These are phyloP conservation scores for Cosmorhoe ocellata DNA, from an alignment of 2,888 invertebrate species.

Conservation along the genomic window DNA sequence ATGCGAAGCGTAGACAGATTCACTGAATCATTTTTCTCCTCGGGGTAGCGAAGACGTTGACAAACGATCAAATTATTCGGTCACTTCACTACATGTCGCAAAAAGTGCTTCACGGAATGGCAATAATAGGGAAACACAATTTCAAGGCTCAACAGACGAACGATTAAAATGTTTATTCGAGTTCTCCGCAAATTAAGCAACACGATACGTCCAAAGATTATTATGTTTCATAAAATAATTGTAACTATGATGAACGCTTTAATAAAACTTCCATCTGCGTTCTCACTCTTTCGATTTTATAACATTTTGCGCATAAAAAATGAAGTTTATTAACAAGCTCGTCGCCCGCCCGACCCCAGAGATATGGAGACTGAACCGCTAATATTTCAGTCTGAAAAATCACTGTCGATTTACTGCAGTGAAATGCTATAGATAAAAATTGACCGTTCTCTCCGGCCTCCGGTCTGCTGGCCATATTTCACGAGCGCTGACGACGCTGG, in stretches of 20 bases:
- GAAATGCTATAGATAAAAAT: constrained; percentile 67
- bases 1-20: constrained; percentile 71
- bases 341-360: constrained; percentile 46
- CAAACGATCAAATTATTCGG: constrained; percentile 75
- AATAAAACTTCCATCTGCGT: not conserved
- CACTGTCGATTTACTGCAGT: constrained; percentile 66
- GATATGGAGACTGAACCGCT: constrained; percentile 60
- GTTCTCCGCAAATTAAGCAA: too few species aligned
- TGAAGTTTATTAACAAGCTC: constrained; percentile 60
- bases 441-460: constrained; percentile 51
- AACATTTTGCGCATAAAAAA: constrained; percentile 44
- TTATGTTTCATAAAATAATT: too few species aligned
- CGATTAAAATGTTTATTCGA: not conserved
- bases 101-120: constrained; percentile 34
- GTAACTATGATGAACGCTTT: not conserved
- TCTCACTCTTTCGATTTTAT: constrained; percentile 38
- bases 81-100: constrained; percentile 63
- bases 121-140: constrained; percentile 21
- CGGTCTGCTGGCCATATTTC: constrained; percentile 42
- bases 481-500: constrained; percentile 36
- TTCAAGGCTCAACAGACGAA: constrained; percentile 15
- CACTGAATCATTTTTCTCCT: constrained; percentile 77
- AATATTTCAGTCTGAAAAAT: constrained; percentile 70
- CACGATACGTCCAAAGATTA: too few species aligned
- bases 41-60: constrained; percentile 71